phyloP scores from a whole-genome alignment of 2,113 vertebrate species.

The Orycteropus afer region DNA sequence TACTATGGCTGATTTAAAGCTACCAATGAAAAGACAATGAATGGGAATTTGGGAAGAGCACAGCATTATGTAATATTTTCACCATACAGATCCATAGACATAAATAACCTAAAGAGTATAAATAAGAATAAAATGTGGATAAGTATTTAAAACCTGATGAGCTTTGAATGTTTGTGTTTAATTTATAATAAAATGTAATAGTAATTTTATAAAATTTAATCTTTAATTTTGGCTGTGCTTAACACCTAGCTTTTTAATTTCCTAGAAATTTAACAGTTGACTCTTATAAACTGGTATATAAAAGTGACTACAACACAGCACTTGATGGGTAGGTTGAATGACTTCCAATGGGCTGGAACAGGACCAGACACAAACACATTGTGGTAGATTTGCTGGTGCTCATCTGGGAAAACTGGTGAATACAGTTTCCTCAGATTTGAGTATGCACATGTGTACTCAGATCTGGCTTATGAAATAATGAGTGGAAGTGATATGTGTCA shows the following conservation, averaged over 20 bases:
- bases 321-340: neutral
- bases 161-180: neutral
- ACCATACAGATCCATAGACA: neutral
- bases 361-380: too few relatives aligned
- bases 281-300: neutral
- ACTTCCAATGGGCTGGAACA: too few relatives aligned
- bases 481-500: neutral
- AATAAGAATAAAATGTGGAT: neutral
- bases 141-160: neutral
- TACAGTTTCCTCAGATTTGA: accelerated
- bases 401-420: neutral
- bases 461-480: neutral
- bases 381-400: too few relatives aligned
- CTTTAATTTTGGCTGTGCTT: neutral
- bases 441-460: accelerated
- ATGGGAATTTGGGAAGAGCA: neutral
- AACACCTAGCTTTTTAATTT: neutral
- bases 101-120: neutral
- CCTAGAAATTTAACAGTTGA: neutral
- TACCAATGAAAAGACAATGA: neutral
- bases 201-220: neutral
- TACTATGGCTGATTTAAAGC: neutral
- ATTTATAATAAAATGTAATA: neutral
- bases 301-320: neutral
- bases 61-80: neutral